These are phyloP conservation scores for Acanthiza pusilla DNA, from an alignment of 2,797 vertebrate genomes.

Conservation along the genomic window DNA sequence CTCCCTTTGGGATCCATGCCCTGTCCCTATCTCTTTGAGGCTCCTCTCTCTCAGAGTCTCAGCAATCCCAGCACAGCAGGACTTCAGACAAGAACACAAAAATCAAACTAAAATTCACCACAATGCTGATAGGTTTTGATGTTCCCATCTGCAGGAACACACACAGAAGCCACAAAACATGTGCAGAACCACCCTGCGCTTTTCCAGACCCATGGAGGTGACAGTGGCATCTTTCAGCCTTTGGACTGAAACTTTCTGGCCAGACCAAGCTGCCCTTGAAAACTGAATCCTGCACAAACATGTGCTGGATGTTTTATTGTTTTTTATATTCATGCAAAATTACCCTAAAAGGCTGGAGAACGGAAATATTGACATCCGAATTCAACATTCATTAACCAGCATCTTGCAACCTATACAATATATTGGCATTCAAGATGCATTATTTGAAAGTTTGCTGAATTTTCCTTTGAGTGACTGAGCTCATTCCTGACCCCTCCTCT, in stretches of 20 bases:
- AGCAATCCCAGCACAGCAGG: background rate
- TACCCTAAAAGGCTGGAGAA: background rate
- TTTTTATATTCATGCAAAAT: background rate
- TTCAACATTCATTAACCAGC: background rate
- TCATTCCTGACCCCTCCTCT: background rate
- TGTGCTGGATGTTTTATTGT: background rate
- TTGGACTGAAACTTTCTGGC: background rate
- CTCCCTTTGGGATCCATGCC: rapidly evolving
- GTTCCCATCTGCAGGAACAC: background rate
- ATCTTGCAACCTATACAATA: background rate
- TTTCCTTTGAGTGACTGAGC: background rate
- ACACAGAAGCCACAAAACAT: background rate
- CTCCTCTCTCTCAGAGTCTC: background rate
- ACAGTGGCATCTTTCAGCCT: background rate
- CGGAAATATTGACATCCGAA: conserved; percentile 17
- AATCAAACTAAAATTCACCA: background rate
- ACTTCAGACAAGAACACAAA: background rate
- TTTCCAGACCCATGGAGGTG: background rate
- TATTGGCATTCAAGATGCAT: background rate
- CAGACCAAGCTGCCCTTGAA: background rate
- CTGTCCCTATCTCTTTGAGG: rapidly evolving
- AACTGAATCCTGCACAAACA: background rate
- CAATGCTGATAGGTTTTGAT: background rate
- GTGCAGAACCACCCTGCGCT: background rate
- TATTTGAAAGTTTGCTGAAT: conserved; percentile 14